Evolutionary conservation across 2,113 vertebrate species (phyloP).

Genomic region (Chionis minor): DNA sequence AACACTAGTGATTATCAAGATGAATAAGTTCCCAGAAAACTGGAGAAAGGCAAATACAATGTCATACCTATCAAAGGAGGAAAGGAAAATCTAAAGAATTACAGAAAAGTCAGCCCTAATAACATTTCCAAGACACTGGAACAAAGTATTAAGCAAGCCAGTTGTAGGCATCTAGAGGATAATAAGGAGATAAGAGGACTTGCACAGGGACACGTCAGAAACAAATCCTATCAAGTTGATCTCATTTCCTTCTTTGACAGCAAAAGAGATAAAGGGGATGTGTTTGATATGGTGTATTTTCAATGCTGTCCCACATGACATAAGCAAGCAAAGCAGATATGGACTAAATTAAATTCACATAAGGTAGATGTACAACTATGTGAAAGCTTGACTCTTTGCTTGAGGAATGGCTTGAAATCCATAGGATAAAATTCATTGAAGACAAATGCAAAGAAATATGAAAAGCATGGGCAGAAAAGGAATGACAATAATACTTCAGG

Average conservation of each 20-base stretch:
- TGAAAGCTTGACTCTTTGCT: not conserved
- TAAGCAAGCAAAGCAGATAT: not conserved
- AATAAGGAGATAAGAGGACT: not conserved
- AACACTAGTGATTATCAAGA: not conserved
- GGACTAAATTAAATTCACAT: slow-evolving; percentile 6
- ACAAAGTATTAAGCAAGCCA: not conserved
- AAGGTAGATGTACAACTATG: not conserved
- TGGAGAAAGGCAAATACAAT: not conserved
- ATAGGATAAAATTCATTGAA: not conserved
- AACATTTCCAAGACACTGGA: not conserved
- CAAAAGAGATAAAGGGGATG: not conserved
- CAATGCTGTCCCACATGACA: not conserved
- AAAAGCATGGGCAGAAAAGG: not conserved
- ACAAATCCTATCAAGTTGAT: not conserved
- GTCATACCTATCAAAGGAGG: not conserved
- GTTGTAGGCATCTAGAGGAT: not conserved
- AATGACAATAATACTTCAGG: not conserved
- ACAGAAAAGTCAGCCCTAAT: not conserved
- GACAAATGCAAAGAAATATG: not conserved
- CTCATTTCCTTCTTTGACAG: slow-evolving; percentile 41
- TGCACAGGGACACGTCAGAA: not conserved
- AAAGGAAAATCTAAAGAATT: not conserved
- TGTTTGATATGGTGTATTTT: not conserved
- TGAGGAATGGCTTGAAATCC: not conserved
- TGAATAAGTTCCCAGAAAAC: not conserved